phyloP scores from a whole-genome alignment of 2,888 invertebrate genomes.

The Sarcophaga subvicina region DNA sequence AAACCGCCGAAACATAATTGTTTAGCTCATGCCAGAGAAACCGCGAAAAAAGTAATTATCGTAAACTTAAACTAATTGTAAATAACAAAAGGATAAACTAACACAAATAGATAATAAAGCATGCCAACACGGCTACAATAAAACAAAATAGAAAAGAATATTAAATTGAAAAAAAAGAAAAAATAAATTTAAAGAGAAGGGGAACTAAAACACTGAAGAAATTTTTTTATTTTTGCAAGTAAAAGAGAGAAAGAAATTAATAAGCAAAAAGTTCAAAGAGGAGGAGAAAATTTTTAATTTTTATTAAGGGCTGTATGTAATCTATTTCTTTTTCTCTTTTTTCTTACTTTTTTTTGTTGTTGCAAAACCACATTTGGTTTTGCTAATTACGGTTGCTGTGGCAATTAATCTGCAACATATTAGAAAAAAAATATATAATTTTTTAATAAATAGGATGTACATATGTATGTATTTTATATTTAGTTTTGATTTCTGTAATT shows the following conservation, averaged over 20 bases:
- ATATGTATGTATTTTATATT: neutral
- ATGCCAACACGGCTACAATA: neutral
- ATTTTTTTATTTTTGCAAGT: too few relatives aligned
- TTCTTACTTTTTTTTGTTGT: slow-evolving; percentile 1
- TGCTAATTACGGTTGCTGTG: slow-evolving; percentile 51
- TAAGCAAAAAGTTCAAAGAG: too few relatives aligned
- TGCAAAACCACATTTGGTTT: slow-evolving; percentile 49
- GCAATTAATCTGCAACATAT: slow-evolving; percentile 31
- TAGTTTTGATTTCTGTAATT: slow-evolving; percentile 31
- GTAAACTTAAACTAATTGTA: slow-evolving; percentile 57
- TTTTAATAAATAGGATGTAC: slow-evolving; percentile 13
- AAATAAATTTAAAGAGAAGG: neutral
- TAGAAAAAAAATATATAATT: too few relatives aligned
- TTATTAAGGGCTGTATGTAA: too few relatives aligned
- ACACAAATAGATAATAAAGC: slow-evolving; percentile 37
- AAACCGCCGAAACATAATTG: slow-evolving; percentile 60
- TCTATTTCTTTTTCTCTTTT: too few relatives aligned
- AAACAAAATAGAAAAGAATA: neutral
- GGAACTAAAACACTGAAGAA: neutral
- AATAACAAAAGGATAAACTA: slow-evolving; percentile 35
- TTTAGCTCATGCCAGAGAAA: slow-evolving; percentile 65
- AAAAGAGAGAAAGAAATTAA: neutral
- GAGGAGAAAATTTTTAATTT: too few relatives aligned
- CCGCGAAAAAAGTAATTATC: slow-evolving; percentile 69
- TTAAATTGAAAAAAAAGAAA: neutral